Percentiles rank a stretch among this genome's conserved stretches.
phyloP scores from a whole-genome alignment of 2,113 vertebrate genomes.

The Collichthys lucidus region DNA sequence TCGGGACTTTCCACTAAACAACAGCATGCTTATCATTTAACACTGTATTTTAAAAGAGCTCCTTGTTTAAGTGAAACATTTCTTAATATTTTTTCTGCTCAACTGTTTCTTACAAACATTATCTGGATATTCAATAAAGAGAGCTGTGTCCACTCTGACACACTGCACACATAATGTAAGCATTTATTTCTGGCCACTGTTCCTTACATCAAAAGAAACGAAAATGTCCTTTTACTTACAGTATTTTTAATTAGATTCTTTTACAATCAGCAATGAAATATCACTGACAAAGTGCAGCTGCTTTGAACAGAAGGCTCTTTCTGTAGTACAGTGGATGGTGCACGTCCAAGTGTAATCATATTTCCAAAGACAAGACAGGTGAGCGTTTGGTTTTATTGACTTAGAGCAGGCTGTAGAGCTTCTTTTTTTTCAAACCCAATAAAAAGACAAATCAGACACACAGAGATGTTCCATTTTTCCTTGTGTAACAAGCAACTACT shows the following conservation, averaged over 20 bases:
- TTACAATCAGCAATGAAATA: background rate
- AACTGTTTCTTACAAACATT: background rate
- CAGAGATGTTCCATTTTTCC: background rate
- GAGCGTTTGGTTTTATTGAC: background rate
- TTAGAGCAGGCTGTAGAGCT: conserved; percentile 4
- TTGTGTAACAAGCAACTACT: background rate
- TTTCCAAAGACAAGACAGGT: conserved; percentile 13
- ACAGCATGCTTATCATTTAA: background rate
- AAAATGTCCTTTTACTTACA: conserved; percentile 6
- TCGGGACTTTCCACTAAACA: background rate
- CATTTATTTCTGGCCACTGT: background rate
- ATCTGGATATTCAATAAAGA: background rate
- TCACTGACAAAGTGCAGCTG: background rate
- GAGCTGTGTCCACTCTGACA: background rate
- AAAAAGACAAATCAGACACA: background rate
- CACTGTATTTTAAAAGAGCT: background rate
- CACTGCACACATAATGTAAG: too few relatives aligned
- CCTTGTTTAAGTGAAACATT: background rate
- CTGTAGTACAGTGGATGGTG: background rate
- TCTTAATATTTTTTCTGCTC: background rate
- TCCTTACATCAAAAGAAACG: conserved; percentile 8
- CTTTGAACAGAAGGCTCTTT: background rate
- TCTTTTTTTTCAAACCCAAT: background rate
- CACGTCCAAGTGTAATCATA: conserved; percentile 6
- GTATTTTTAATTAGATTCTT: background rate